A percentile compares a stretch with the other conserved stretches of the same genome.
Evolutionary conservation across 2,888 invertebrate genomes (phyloP).

Genomic region (Aquatica leii): DNA sequence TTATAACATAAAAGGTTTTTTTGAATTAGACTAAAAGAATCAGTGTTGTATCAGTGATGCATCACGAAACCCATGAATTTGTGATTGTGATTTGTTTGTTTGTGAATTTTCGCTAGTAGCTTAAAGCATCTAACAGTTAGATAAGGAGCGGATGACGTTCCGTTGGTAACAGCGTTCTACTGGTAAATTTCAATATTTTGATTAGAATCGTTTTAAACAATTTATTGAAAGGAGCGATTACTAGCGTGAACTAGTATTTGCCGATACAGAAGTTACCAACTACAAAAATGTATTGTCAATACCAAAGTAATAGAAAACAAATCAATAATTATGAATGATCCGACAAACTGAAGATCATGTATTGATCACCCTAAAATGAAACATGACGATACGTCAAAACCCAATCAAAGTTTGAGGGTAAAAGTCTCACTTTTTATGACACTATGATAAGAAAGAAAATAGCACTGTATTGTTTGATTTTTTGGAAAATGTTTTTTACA

Average conservation of each 20-base stretch:
- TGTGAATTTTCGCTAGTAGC: no score
- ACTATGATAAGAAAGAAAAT: background rate
- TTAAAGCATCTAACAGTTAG: background rate
- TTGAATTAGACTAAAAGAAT: background rate
- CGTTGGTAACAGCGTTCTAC: background rate
- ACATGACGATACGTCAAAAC: no score
- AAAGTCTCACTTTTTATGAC: background rate
- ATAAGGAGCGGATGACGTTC: background rate
- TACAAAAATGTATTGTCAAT: no score
- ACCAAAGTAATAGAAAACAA: background rate
- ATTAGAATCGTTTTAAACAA: background rate
- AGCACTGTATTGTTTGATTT: background rate
- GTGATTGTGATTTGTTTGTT: background rate
- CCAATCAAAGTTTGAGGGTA: no score
- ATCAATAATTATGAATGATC: no score
- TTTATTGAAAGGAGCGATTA: background rate
- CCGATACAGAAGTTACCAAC: no score
- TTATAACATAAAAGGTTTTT: slow-evolving; percentile 21
- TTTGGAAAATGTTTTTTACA: background rate
- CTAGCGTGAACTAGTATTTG: no score
- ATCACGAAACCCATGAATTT: background rate
- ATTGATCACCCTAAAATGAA: no score
- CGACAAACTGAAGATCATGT: no score
- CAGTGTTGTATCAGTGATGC: background rate
- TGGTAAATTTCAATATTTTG: background rate